These are phyloP conservation scores for Homalodisca vitripennis DNA, from an alignment of 1,140 invertebrate genomes.

Conservation along the genomic window DNA sequence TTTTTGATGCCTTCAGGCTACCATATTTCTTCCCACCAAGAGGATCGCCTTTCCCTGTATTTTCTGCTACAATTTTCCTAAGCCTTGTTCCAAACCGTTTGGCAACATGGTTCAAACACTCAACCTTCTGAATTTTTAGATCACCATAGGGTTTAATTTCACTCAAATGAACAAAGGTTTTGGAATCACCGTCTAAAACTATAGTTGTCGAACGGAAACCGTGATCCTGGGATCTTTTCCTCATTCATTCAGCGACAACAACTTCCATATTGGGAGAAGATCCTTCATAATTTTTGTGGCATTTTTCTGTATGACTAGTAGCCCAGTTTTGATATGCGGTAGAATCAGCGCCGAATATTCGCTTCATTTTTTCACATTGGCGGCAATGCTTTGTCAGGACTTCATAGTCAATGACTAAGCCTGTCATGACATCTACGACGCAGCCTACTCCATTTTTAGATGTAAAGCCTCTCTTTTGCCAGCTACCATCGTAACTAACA, in stretches of 20 bases:
- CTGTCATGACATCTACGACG: background rate
- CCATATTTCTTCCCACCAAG: constrained; percentile 33
- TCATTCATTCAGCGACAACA: constrained; percentile 38
- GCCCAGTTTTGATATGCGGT: background rate
- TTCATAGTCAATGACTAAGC: background rate
- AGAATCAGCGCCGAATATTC: background rate
- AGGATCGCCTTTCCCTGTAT: constrained; percentile 16
- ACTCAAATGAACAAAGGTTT: constrained; percentile 38
- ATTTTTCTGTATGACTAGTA: background rate
- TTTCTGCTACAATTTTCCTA: constrained; percentile 31
- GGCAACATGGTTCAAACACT: constrained; percentile 40
- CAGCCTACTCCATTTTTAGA: background rate
- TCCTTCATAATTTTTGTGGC: constrained; percentile 33
- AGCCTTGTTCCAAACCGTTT: constrained; percentile 41
- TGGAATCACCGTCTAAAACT: constrained; percentile 41
- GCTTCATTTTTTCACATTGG: background rate
- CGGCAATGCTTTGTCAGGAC: background rate
- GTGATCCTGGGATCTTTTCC: constrained; percentile 37
- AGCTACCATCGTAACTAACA: constrained; percentile 7
- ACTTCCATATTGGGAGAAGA: constrained; percentile 40
- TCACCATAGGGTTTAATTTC: constrained; percentile 38
- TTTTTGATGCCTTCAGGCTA: constrained; percentile 26
- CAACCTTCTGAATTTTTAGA: constrained; percentile 28
- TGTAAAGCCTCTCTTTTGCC: too few species aligned
- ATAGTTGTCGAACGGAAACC: constrained; percentile 40